Conservation (phyloP, 2,888 invertebrate genomes). For the Coelinius sp. region DNA sequence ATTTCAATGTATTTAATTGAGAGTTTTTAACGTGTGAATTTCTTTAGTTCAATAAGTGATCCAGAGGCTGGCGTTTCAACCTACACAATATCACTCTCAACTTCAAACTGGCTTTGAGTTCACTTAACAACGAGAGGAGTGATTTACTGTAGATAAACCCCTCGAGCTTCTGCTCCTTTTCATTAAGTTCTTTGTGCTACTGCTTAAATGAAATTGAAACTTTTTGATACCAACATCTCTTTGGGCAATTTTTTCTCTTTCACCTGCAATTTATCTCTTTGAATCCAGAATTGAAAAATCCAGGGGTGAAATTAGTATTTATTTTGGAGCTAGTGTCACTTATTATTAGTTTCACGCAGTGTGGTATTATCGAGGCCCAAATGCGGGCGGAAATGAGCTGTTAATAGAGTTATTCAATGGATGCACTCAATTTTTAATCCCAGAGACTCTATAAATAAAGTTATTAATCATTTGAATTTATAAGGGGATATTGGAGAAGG, state of each 20-base stretch:
- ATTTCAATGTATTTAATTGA: neutral
- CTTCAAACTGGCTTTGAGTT: neutral
- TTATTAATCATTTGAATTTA: neutral
- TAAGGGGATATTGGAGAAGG: neutral
- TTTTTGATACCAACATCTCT: neutral
- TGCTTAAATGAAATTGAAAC: neutral
- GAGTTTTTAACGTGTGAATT: neutral
- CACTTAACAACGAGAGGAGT: slow-evolving; percentile 12
- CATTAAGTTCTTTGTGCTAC: slow-evolving; percentile 5
- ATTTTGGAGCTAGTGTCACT: neutral
- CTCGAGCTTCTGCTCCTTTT: neutral
- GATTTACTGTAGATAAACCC: slow-evolving; percentile 18
- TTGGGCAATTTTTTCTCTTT: neutral
- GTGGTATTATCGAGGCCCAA: neutral
- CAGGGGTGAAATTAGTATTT: neutral
- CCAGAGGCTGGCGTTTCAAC: slow-evolving; percentile 10
- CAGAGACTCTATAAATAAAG: neutral
- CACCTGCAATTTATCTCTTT: too few relatives aligned
- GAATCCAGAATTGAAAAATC: too few relatives aligned
- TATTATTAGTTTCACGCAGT: neutral
- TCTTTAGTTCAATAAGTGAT: neutral
- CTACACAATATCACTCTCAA: slow-evolving; percentile 18
- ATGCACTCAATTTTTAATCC: neutral
- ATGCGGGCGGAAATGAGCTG: neutral
- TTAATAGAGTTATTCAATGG: neutral